Conservation (phyloP, 92 coral and sea anemone genomes). For the Hydrozoanthus gracilis region DNA sequence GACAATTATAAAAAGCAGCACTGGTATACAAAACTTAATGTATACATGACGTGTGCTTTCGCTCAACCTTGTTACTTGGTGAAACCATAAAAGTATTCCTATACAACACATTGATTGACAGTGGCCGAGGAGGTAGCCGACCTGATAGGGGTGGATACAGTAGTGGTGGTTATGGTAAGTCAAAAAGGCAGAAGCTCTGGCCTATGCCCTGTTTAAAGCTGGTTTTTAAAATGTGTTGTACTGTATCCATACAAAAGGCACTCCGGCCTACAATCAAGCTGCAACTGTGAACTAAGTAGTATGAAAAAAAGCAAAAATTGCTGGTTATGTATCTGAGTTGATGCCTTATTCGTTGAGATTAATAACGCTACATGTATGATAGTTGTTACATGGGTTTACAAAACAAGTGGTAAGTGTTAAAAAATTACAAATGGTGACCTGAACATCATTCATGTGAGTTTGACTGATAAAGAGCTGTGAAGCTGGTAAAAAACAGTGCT, state of each 20-base stretch:
- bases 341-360: neutral
- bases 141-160: conserved; percentile 55
- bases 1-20: neutral
- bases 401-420: neutral
- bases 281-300: conserved; percentile 1
- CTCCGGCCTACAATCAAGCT: conserved; percentile 44
- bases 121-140: conserved; percentile 50
- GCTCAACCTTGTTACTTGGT: conserved; percentile 42
- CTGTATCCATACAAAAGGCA: conserved; percentile 44
- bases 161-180: conserved; percentile 56
- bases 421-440: neutral
- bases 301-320: neutral
- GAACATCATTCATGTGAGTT: neutral
- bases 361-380: neutral
- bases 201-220: conserved; percentile 52
- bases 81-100: conserved; percentile 53
- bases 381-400: neutral
- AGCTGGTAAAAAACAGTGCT: neutral
- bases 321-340: neutral
- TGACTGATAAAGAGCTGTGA: neutral
- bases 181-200: conserved; percentile 45
- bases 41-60: conserved; percentile 31
- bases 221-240: conserved; percentile 38
- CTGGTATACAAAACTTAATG: neutral
- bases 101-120: conserved; percentile 53